These are phyloP conservation scores for Cosmopolites sordidus DNA, from an alignment of 2,888 invertebrate species.

Conservation along the genomic window DNA sequence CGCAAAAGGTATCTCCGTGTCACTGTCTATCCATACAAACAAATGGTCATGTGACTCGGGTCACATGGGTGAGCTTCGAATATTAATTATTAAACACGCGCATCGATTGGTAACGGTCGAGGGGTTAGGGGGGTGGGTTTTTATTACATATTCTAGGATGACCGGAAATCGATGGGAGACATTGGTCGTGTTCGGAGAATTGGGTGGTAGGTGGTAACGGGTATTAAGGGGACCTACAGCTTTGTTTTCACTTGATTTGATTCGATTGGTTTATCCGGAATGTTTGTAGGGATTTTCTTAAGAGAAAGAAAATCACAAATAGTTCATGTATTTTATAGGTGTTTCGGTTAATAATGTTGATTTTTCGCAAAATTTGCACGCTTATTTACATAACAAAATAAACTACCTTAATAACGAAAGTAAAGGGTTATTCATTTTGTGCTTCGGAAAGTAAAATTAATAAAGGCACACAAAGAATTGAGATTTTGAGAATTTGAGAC, in stretches of 20 bases:
- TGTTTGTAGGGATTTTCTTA: too few species aligned
- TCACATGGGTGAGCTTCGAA: constrained; percentile 40
- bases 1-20: constrained; percentile 18
- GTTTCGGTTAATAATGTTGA: too few species aligned
- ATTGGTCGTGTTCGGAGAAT: neutral
- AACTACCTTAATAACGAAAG: too few species aligned
- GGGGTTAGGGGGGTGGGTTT: neutral
- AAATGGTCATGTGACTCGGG: constrained; percentile 29
- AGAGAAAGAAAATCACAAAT: too few species aligned
- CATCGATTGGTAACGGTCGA: constrained; percentile 34
- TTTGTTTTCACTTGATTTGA: neutral
- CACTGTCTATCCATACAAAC: constrained; percentile 31
- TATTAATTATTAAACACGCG: constrained; percentile 44
- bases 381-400: too few species aligned
- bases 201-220: neutral
- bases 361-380: too few species aligned
- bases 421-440: neutral
- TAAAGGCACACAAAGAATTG: too few species aligned
- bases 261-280: neutral
- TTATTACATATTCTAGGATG: constrained; percentile 2
- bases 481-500: too few species aligned
- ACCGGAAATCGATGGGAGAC: constrained; percentile 18
- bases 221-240: neutral
- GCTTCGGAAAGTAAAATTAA: too few species aligned
- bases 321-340: too few species aligned